Evolutionary conservation across 2,113 vertebrate genomes (phyloP), one percentile per base, ranked within the genome.

Genomic region (Petrocephalus zakoni): DNA sequence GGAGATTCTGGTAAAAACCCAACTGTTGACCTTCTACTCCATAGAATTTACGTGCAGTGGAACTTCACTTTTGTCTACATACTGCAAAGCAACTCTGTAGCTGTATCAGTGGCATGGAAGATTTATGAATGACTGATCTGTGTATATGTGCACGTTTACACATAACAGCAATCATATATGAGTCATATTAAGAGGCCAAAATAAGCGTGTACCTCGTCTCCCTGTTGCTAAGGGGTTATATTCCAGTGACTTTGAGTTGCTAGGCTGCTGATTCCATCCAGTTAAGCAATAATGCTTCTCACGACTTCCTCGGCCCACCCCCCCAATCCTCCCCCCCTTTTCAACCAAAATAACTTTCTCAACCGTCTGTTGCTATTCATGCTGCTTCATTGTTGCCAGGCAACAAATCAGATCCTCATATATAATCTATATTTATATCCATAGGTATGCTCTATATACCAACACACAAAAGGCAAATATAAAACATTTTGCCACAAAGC

Each of bases 281-380:
- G 93, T 93, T 95, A 94, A 94, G 93, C 93, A 92, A 90, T 94
- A 94, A 92, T 89, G 85, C 90, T 47, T 47, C 53, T 81, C 89
- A 42, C 49, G 49, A 53, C 68, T 87, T 52, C 49, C 42, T 88
- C 42, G 49, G 61, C 75, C 88, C 34, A 17, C 11, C 88, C 90
- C 89, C 88, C 83, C 85, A 75, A 52, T 55, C 90, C 90, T 88
- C 87, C 68, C 89, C 58, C 85, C 84, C 87, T 91, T 90, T 88
- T 87, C 64, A 87, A 94, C 93, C 90, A 95, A 95, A 95, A 96
- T 95, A 95, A 95, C 95, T 95, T 95, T 92, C 94, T 93, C 94
- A 94, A 94, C 95, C 95, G 95, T 95, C 95, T 95, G 95, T 94
- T 93, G 93, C 92, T 91, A 93, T 92, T 92, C 95, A 93, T 93